These are phyloP conservation scores for Pseudomugil tenellus DNA, from an alignment of 2,797 vertebrate species.

Conservation along the genomic window DNA sequence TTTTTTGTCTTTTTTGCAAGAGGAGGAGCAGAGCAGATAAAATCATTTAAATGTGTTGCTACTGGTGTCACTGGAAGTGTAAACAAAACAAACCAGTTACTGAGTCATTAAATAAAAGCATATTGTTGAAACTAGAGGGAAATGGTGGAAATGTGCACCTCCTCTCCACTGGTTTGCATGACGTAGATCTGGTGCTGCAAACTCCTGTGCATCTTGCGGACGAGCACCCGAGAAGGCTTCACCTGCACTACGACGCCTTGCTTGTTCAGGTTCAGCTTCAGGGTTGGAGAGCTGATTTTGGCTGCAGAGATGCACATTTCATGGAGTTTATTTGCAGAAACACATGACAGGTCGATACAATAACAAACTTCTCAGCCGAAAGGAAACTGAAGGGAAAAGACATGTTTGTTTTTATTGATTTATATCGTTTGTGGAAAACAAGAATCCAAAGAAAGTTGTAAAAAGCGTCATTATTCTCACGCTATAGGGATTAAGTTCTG, in stretches of 20 bases:
- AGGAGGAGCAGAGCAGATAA: no score
- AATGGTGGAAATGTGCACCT: constrained; percentile 62
- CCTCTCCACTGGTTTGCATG: constrained; percentile 48
- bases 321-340: neutral
- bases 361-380: neutral
- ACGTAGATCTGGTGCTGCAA: constrained; percentile 76
- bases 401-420: neutral
- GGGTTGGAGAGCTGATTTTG: constrained; percentile 71
- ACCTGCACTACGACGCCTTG: constrained; percentile 71
- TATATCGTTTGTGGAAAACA: no score
- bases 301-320: constrained; percentile 59
- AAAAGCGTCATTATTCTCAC: no score
- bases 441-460: no score
- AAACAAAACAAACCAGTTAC: no score
- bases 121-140: neutral
- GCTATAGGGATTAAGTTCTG: no score
- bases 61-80: neutral
- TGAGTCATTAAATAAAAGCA: neutral
- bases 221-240: constrained; percentile 52
- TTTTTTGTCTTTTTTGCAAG: no score
- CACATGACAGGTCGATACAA: neutral
- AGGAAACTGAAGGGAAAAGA: neutral
- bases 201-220: constrained; percentile 67
- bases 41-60: neutral
- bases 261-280: constrained; percentile 65